Conservation (phyloP, 2,113 vertebrate species). For the Cheilinus undulatus region DNA sequence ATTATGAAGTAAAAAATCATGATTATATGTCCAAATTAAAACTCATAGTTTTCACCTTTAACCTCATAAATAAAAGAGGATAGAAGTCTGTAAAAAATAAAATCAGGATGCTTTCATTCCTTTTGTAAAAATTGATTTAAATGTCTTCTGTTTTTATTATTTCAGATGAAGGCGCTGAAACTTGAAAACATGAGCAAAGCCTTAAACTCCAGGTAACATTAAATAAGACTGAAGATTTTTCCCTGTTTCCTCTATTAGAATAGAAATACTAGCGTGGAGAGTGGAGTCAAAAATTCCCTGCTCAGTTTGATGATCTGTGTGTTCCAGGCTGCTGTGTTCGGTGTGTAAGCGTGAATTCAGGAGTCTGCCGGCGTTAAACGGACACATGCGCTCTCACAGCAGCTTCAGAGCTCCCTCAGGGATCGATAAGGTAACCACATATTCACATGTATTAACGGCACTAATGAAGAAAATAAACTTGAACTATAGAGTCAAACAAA, state of each 20-base stretch:
- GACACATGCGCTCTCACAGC: slow-evolving; percentile 69
- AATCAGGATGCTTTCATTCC: too few relatives aligned
- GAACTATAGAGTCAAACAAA: too few relatives aligned
- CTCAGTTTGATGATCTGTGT: too few relatives aligned
- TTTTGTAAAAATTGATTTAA: not conserved
- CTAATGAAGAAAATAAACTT: too few relatives aligned
- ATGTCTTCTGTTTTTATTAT: not conserved
- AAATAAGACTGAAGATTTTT: not conserved
- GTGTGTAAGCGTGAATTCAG: slow-evolving; percentile 74
- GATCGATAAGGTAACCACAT: slow-evolving; percentile 33
- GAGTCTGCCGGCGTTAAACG: slow-evolving; percentile 59
- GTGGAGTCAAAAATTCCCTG: too few relatives aligned
- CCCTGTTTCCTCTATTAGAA: too few relatives aligned
- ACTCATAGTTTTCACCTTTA: too few relatives aligned
- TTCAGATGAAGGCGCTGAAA: slow-evolving; percentile 13
- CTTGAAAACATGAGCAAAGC: not conserved
- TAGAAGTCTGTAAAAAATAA: not conserved
- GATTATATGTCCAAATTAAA: too few relatives aligned
- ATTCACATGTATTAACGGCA: too few relatives aligned
- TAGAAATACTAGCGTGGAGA: too few relatives aligned
- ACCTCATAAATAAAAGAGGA: too few relatives aligned
- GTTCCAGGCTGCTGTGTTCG: slow-evolving; percentile 52
- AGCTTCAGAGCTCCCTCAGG: slow-evolving; percentile 4
- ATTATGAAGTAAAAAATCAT: too few relatives aligned
- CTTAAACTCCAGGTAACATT: slow-evolving; percentile 23